A percentile compares a stretch with the other conserved stretches of the same genome.
phyloP scores from a whole-genome alignment of 35 echinoderm and acorn worm genomes.

The Lytechinus pictus region DNA sequence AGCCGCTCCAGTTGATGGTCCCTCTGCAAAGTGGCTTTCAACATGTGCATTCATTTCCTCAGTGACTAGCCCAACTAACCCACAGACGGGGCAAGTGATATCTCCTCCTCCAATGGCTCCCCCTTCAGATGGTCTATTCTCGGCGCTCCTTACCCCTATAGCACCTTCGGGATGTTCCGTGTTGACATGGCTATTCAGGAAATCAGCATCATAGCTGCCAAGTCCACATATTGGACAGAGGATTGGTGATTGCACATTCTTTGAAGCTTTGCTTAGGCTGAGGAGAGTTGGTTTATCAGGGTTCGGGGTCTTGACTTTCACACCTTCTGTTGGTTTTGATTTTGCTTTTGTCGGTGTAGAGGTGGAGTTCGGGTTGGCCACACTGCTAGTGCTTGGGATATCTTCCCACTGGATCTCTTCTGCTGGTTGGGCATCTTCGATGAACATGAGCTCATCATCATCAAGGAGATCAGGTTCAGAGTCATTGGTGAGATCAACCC shows the following conservation, averaged over 20 bases:
- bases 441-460: background rate
- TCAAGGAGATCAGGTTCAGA: conserved; percentile 29
- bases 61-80: conserved; percentile 18
- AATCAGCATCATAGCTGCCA: conserved; percentile 74
- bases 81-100: conserved; percentile 73
- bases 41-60: conserved; percentile 73
- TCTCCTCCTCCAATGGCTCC: conserved; percentile 10
- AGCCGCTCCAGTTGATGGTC: background rate
- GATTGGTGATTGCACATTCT: conserved; percentile 62
- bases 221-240: conserved; percentile 82
- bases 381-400: conserved; percentile 32
- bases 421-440: conserved; percentile 31
- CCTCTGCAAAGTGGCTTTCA: conserved; percentile 76
- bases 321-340: background rate
- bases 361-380: background rate
- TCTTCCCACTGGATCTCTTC: conserved; percentile 2
- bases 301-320: background rate
- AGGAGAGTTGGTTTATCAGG: conserved; percentile 72
- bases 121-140: background rate
- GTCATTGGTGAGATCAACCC: conserved; percentile 32
- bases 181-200: conserved; percentile 68
- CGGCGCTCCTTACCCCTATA: background rate
- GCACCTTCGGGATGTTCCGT: conserved; percentile 57
- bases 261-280: conserved; percentile 71
- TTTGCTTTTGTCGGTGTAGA: conserved; percentile 10